Conservation (phyloP, 2,797 vertebrate genomes). For the Bradypodion pumilum region DNA sequence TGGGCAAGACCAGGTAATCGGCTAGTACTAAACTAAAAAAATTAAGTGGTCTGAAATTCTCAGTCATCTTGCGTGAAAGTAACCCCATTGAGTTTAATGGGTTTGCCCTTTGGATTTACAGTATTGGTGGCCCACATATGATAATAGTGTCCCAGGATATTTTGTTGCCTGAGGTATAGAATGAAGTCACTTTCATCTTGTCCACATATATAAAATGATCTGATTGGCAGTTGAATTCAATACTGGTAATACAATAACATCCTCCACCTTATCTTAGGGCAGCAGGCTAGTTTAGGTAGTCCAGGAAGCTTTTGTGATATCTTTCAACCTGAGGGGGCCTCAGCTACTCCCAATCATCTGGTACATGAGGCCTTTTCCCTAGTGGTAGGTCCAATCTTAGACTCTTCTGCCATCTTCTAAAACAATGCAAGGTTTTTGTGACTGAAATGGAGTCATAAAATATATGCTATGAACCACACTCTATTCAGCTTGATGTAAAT, state of each 20-base stretch:
- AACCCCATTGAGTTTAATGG: neutral
- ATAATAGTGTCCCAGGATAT: neutral
- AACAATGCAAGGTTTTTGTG: neutral
- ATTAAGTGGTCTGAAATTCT: neutral
- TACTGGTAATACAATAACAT: neutral
- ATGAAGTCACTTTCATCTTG: neutral
- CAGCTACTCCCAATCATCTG: neutral
- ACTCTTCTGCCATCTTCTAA: neutral
- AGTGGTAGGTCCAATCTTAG: neutral
- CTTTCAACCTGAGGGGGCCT: neutral
- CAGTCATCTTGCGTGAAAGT: neutral
- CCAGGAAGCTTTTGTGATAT: neutral
- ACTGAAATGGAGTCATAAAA: neutral
- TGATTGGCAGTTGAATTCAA: neutral
- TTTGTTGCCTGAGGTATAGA: neutral
- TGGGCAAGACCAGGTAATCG: too few relatives aligned
- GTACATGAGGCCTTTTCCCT: neutral
- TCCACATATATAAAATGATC: neutral
- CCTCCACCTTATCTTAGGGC: neutral
- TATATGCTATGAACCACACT: neutral
- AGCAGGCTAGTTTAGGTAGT: neutral
- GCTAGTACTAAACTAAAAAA: too few relatives aligned
- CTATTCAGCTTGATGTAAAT: neutral
- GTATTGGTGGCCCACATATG: too few relatives aligned
- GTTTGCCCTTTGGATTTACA: neutral